Base-by-base conservation (phyloP, 2,797 vertebrate species). In the Alfaro cultratus region DNA sequence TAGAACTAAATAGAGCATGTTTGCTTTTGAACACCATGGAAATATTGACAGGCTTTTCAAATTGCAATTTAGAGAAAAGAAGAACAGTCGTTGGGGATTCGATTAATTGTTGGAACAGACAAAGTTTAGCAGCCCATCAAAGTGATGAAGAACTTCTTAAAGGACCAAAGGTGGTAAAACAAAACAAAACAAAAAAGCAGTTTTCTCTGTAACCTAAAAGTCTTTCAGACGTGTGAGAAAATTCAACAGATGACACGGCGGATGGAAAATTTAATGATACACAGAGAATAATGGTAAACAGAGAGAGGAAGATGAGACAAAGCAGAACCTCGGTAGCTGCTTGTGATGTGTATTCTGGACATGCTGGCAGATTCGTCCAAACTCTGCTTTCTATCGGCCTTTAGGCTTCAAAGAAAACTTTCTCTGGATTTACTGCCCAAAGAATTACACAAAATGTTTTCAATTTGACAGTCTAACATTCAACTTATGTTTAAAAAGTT, bases 61-160 rank as follows among this genome's bases (percentile, higher is more conserved):
- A 34, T 26, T 4, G n/a, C 9, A 10, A 39, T n/a, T 68, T 1
- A 68, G 10, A 46, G 11, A 36, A 62, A 73, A 46, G 43, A 60
- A 41, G 21, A 23, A 21, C 4, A n/a, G 29, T 62, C 18, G 13
- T 70, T 15, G 12, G 16, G 67, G 49, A 55, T 74, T 29, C 73
- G 76, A 73, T 67, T 11, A 29, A 36, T 72, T 23, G 11, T 34
- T 49, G 43, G 16, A 51, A 70, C 31, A 55, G 67, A 80, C 45
- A 21, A 47, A 26, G 12, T 81, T 73, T 53, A 36, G 73, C 34
- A n/a, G 21, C 12, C 76, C 57, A 15, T 10, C 8, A 73, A 34
- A 53, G 77, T 87, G 86, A 90, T 87, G 87, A 31, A 89, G 26
- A 71, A 83, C 80, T 86, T 91, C 86, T 74, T 87, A 31, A 45